Evolutionary conservation across 2,113 vertebrate species (phyloP).

Genomic region (Geococcyx californianus): DNA sequence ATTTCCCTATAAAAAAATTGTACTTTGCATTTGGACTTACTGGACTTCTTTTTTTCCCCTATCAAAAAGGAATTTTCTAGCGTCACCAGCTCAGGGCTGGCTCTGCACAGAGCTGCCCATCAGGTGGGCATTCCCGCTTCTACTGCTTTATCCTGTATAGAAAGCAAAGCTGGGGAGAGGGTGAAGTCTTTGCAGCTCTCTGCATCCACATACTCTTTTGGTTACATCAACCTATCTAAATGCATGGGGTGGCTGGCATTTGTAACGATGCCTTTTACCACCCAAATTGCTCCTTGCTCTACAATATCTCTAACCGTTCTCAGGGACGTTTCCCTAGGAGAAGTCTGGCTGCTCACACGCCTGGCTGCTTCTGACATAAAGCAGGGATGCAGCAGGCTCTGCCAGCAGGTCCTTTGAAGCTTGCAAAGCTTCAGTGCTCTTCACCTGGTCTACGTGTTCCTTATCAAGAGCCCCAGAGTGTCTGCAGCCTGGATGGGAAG

Average conservation of each 20-base stretch:
- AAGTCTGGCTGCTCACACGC: rapidly evolving
- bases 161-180: neutral
- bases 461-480: neutral
- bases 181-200: neutral
- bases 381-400: neutral
- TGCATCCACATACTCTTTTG: rapidly evolving
- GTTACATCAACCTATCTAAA: rapidly evolving
- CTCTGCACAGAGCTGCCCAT: rapidly evolving
- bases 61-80: neutral
- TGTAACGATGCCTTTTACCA: rapidly evolving
- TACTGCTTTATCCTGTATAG: neutral
- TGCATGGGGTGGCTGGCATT: rapidly evolving
- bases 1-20: neutral
- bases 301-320: rapidly evolving
- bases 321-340: neutral
- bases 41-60: neutral
- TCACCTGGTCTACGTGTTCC: neutral
- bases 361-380: neutral
- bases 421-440: neutral
- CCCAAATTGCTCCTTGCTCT: rapidly evolving
- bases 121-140: rapidly evolving
- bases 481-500: neutral
- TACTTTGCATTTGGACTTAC: neutral
- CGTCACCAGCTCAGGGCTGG: neutral
- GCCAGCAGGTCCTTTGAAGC: neutral